A percentile compares a stretch with the other conserved stretches of the same genome.
Conservation (phyloP, 2,113 vertebrate genomes). For the Machaerirhynchus nigripectus region DNA sequence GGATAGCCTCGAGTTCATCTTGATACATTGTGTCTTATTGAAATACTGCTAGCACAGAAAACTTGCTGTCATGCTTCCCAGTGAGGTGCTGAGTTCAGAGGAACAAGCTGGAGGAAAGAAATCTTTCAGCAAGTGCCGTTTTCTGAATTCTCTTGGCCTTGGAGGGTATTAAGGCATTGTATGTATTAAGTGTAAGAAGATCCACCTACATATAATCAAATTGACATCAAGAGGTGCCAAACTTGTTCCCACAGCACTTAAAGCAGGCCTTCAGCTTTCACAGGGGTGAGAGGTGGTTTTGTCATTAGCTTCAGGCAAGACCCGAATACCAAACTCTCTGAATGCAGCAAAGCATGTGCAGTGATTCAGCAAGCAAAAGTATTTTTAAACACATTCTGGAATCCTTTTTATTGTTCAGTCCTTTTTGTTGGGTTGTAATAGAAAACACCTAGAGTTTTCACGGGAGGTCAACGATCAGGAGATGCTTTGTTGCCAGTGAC, state of each 20-base stretch:
- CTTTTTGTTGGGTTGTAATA: background rate
- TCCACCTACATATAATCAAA: background rate
- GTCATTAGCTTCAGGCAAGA: slow-evolving; percentile 20
- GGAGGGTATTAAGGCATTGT: background rate
- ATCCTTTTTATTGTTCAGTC: background rate
- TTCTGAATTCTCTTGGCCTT: background rate
- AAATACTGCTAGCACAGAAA: background rate
- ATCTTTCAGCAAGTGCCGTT: background rate
- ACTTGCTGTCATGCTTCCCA: background rate
- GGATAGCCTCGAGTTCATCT: background rate
- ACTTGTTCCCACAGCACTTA: background rate
- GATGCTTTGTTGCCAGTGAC: background rate
- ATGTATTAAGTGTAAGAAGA: background rate
- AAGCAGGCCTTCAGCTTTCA: background rate
- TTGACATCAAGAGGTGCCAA: background rate
- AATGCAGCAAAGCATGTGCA: background rate
- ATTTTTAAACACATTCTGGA: background rate
- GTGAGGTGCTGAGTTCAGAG: background rate
- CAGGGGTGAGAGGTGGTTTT: background rate
- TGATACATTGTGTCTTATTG: background rate
- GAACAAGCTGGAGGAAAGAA: background rate
- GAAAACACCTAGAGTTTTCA: background rate
- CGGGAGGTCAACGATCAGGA: fast-evolving
- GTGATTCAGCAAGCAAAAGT: background rate
- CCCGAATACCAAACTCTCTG: background rate